Evolutionary conservation across 2,888 invertebrate genomes (phyloP), one percentile per base, ranked within the genome.

Genomic region (Drosophila affinis): DNA sequence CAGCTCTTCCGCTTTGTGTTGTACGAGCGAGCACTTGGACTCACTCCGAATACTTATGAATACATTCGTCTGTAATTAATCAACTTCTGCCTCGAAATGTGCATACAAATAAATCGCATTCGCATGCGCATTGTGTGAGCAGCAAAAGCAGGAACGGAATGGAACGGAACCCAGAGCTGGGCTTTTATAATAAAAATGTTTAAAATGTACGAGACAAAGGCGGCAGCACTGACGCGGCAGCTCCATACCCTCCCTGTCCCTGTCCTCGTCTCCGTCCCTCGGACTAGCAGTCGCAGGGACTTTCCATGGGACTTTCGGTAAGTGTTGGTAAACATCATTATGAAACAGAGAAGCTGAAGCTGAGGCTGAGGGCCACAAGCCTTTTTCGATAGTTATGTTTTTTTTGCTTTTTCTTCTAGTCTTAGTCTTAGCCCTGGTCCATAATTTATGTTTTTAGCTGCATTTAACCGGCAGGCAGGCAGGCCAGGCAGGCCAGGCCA

Each of bases 151-250:
- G 34, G 4, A 12, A 21, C 2, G 21, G 21, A 21, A 21, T 21
- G n/a, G 51, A 44, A 24, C 54, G 53, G 17, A 9, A 32, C 24
- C 17, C 14, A 44, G 44, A 48, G 24, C 47, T 70, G 21, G 46
- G 46, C 17, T 62, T 77, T 77, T 76, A 77, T 82, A 84, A 84
- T 87, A 84, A 84, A 81, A 87, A 77, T 84, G 82, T 87, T 58
- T 79, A 45, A 79, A 76, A 82, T 84, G 79, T 87, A 81, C 77
- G 87, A 87, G 85, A 81, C 82, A 87, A 82, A 82, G 81, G 82
- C 82, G 77, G 79, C 71, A 84, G 84, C 73, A 79, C 72, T 87
- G 82, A 82, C 82, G 79, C 73, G 61, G 65, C 79, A 77, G 84
- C 84, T 21, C 18, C 18, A 18, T 18, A 18, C 18, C 18, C 1